These are phyloP conservation scores for Grammomys surdaster DNA, from an alignment of 2,113 vertebrate species.

Conservation along the genomic window DNA sequence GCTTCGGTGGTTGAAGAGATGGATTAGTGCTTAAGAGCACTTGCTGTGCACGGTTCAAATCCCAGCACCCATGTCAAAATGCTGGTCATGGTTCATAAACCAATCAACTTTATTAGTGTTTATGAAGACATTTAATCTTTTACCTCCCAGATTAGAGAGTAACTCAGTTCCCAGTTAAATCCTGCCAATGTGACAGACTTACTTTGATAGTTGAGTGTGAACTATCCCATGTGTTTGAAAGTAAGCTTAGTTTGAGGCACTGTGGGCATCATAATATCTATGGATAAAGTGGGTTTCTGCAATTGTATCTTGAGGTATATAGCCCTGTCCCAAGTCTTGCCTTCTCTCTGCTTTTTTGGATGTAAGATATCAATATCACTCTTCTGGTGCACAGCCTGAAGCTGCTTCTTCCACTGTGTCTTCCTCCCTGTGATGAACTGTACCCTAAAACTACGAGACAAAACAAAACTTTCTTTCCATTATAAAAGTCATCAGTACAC, in stretches of 20 bases:
- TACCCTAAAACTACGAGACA: neutral
- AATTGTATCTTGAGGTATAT: neutral
- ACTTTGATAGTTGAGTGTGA: neutral
- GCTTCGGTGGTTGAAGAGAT: neutral
- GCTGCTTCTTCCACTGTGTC: neutral
- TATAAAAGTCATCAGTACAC: neutral
- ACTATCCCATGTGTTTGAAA: neutral
- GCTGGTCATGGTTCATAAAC: neutral
- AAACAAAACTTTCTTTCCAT: neutral
- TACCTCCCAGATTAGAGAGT: neutral
- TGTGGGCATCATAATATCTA: neutral
- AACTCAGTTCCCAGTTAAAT: neutral
- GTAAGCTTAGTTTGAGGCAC: rapidly evolving
- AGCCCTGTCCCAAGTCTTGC: neutral
- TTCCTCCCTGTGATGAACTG: neutral
- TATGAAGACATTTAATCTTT: neutral
- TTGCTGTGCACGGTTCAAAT: neutral
- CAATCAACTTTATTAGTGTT: neutral
- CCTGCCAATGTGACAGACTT: neutral
- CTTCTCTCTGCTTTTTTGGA: neutral
- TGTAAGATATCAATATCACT: neutral
- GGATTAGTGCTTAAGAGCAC: neutral
- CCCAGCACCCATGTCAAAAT: neutral
- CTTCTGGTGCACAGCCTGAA: neutral
- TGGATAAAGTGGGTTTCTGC: neutral